Percentiles rank a stretch among this genome's conserved stretches.
Evolutionary conservation across 2,113 vertebrate species (phyloP).

Genomic region (Nipponia nippon): DNA sequence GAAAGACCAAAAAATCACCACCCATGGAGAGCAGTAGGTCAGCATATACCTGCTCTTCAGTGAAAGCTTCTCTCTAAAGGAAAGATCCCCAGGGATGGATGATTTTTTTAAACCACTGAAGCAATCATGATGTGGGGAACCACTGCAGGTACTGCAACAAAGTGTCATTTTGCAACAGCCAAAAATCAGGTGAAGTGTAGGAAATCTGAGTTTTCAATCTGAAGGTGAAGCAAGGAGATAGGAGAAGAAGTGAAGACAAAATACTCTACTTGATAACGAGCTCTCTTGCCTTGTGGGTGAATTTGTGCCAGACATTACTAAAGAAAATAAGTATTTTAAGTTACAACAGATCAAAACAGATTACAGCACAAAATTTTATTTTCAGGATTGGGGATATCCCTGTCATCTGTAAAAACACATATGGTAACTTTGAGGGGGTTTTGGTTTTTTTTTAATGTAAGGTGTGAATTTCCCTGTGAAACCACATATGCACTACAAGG

Average conservation of each 20-base stretch:
- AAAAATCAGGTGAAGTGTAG: neutral
- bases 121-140: neutral
- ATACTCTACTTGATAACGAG: neutral
- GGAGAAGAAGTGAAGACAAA: neutral
- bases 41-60: neutral
- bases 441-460: neutral
- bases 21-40: neutral
- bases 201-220: neutral
- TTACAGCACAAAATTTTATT: neutral
- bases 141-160: neutral
- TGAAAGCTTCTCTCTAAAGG: neutral
- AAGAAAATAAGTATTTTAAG: neutral
- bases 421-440: slow-evolving; percentile 16
- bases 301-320: neutral
- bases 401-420: slow-evolving; percentile 52
- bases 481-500: neutral
- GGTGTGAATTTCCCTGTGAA: slow-evolving; percentile 52
- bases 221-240: slow-evolving; percentile 19
- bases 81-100: neutral
- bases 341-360: neutral
- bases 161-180: neutral
- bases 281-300: neutral
- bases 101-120: neutral
- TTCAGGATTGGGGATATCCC: slow-evolving; percentile 3
- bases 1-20: slow-evolving; percentile 8